Base-by-base conservation (phyloP, 1,140 invertebrate species). In the Cotesia vestalis region DNA sequence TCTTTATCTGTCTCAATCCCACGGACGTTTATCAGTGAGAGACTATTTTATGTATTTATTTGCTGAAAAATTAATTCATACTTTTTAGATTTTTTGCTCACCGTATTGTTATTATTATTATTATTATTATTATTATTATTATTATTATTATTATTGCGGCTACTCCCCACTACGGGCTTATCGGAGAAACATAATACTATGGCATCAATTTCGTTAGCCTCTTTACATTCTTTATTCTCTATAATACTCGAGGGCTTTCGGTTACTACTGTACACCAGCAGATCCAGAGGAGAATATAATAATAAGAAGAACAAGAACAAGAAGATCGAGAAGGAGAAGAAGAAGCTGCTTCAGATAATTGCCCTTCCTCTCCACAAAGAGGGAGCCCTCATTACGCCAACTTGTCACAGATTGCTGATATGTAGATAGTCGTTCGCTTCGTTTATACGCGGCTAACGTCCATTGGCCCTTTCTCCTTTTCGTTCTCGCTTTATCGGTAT, bases 341-440 rank as follows among this genome's bases (percentile, higher is more conserved):
- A 77, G 79, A 74, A 77, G 74, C 73, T 78, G 75, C 72, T 74
- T 69, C 71, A 76, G 75, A 81, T 81, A 82, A 82, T 82, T 81
- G 80, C 78, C 76, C 76, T 78, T 77, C 73, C 73, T 76, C 75
- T 78, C 71, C 73, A 77, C 77, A 79, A 80, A 80, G 79, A 78
- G 75, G 78, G 74, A 79, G 75, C 76, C 81, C 80, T 83, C 81
- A 81, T 83, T 82, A 83, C 79, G 79, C 80, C 79, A 83, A 83
- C 80, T 81, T 81, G 80, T 83, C 80, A 81, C 78, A 79, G 80
- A 81, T 81, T 78, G 72, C 78, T 74, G 79, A 83, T 81, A 79
- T 77, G 76, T 73, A 78, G 79, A 80, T 83, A 81, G 76, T 74
- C 77, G 55, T 74, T 77, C 75, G 72, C 74, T 77, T 66, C 63